These are phyloP conservation scores for Scomber scombrus DNA, from an alignment of 2,113 vertebrate species.

Conservation along the genomic window DNA sequence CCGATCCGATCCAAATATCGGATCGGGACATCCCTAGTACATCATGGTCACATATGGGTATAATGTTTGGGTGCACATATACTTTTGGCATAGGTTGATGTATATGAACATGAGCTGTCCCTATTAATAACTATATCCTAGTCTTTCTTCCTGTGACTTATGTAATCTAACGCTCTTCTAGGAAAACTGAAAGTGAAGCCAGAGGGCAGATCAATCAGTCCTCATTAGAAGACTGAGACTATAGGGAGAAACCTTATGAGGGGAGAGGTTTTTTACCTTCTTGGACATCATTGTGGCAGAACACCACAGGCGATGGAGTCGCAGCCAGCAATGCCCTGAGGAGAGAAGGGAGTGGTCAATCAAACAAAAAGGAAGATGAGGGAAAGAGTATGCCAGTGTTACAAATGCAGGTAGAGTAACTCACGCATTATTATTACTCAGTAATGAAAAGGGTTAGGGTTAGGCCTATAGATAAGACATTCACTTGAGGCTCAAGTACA, in stretches of 20 bases:
- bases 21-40: too few species aligned
- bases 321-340: constrained; percentile 86
- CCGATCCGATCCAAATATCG: too few species aligned
- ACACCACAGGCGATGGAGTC: constrained; percentile 93
- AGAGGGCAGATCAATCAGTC: constrained; percentile 10
- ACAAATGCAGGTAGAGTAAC: not conserved
- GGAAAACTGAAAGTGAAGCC: constrained; percentile 20
- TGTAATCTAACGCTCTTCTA: constrained; percentile 4
- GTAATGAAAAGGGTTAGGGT: not conserved
- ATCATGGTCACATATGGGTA: too few species aligned
- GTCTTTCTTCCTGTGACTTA: constrained; percentile 30
- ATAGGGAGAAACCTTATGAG: not conserved
- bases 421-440: not conserved
- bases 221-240: constrained; percentile 7
- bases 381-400: not conserved
- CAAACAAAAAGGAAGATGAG: not conserved
- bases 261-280: constrained; percentile 87
- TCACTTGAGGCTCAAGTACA: too few species aligned
- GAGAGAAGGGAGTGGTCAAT: not conserved
- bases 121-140: constrained; percentile 38
- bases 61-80: not conserved
- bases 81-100: constrained; percentile 16
- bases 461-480: too few species aligned
- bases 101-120: constrained; percentile 18
- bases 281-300: constrained; percentile 96